Conservation (phyloP, 2,113 vertebrate species). For the Phaetusa simplex region DNA sequence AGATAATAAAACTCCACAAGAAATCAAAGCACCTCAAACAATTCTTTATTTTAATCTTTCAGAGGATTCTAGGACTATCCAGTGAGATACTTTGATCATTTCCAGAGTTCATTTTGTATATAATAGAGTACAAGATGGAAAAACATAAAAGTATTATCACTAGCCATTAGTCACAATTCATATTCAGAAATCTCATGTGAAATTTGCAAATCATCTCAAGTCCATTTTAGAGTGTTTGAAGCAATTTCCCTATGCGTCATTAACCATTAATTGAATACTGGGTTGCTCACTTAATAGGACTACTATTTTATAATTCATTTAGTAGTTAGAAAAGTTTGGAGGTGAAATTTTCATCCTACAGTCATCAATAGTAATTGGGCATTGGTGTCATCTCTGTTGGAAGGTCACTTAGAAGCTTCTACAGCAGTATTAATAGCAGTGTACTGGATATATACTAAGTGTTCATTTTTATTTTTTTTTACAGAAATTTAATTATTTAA, state of each 20-base stretch:
- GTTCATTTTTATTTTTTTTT: background rate
- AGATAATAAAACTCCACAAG: background rate
- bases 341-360: conserved; percentile 25
- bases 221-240: conserved; percentile 11
- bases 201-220: conserved; percentile 28
- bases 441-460: background rate
- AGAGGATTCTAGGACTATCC: background rate
- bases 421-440: background rate
- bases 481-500: background rate
- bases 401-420: background rate
- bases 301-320: conserved; percentile 50
- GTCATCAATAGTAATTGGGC: conserved; percentile 16
- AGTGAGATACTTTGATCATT: background rate
- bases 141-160: background rate
- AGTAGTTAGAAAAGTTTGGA: conserved; percentile 21
- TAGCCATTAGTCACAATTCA: background rate
- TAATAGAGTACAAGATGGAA: background rate
- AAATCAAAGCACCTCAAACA: background rate
- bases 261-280: conserved; percentile 48
- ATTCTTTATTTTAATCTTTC: background rate
- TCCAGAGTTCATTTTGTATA: background rate
- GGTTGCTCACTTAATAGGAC: conserved; percentile 16
- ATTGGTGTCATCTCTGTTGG: background rate
- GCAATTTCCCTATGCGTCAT: conserved; percentile 25
- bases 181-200: background rate